Conservation (phyloP, 1,140 invertebrate genomes). For the Pseudomyrmex pallidus region DNA sequence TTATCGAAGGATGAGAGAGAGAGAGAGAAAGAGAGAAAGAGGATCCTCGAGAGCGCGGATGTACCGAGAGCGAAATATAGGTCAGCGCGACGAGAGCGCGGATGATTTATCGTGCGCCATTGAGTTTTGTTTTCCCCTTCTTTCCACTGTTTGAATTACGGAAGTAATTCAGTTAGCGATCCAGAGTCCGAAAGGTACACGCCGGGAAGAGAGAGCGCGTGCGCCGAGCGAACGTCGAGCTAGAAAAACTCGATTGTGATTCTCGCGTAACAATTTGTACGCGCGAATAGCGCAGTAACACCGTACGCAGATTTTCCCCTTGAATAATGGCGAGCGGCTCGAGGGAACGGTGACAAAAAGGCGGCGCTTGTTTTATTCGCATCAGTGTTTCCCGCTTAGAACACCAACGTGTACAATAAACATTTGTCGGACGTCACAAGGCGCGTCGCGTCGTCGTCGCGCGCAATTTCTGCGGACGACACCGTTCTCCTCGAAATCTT, state of each 20-base stretch:
- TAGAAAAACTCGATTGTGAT: background rate
- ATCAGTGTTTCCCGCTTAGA: slow-evolving; percentile 14
- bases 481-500: slow-evolving; percentile 23
- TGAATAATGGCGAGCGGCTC: slow-evolving; percentile 41
- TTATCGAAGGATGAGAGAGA: background rate
- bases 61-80: slow-evolving; percentile 14
- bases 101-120: slow-evolving; percentile 21
- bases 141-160: slow-evolving; percentile 33
- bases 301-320: slow-evolving; percentile 36
- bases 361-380: slow-evolving; percentile 35
- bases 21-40: too few relatives aligned
- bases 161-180: slow-evolving; percentile 30
- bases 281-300: slow-evolving; percentile 15
- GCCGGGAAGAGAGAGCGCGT: background rate
- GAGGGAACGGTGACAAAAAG: slow-evolving; percentile 36
- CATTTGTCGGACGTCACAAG: slow-evolving; percentile 40
- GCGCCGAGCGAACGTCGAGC: background rate
- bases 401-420: background rate
- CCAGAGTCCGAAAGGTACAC: slow-evolving; percentile 1
- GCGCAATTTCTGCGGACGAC: slow-evolving; percentile 50
- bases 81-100: background rate
- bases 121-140: slow-evolving; percentile 19
- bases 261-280: slow-evolving; percentile 33
- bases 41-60: background rate
- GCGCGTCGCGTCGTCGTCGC: background rate